Evolutionary conservation across 2,113 vertebrate genomes (phyloP).

Genomic region (Dromas ardeola): DNA sequence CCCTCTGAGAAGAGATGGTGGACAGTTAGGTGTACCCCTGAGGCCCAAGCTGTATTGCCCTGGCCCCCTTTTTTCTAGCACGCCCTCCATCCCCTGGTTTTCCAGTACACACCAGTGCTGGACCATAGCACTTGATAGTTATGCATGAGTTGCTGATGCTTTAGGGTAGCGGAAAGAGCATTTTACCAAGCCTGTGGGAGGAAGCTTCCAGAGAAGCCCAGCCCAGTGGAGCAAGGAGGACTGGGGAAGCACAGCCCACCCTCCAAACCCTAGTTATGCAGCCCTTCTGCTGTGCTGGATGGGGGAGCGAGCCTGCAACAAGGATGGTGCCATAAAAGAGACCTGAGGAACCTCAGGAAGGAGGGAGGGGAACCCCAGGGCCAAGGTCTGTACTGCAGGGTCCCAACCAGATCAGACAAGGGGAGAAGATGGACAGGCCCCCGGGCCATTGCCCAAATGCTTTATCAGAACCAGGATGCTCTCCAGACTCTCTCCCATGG

Average conservation of each 20-base stretch:
- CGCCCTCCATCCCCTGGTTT: not conserved
- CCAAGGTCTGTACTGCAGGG: not conserved
- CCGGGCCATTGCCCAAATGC: rapidly evolving
- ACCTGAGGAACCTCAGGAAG: not conserved
- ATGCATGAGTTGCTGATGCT: not conserved
- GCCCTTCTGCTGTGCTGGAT: not conserved
- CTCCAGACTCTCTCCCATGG: not conserved
- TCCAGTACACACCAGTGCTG: not conserved
- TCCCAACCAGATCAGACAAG: not conserved
- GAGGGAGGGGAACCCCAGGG: not conserved
- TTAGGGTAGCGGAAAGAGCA: not conserved
- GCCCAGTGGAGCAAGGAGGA: not conserved
- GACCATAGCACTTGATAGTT: not conserved
- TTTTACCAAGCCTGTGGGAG: not conserved
- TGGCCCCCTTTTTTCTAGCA: not conserved
- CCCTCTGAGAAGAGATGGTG: constrained; percentile 77
- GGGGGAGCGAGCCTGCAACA: not conserved
- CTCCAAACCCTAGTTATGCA: not conserved
- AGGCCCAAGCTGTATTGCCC: not conserved
- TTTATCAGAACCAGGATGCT: not conserved
- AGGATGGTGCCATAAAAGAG: not conserved
- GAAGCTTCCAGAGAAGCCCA: not conserved
- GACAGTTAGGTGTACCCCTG: not conserved
- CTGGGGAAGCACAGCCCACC: not conserved
- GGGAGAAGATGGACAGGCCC: not conserved